Conservation (phyloP, 2,888 invertebrate species). For the Macrophya annulata region DNA sequence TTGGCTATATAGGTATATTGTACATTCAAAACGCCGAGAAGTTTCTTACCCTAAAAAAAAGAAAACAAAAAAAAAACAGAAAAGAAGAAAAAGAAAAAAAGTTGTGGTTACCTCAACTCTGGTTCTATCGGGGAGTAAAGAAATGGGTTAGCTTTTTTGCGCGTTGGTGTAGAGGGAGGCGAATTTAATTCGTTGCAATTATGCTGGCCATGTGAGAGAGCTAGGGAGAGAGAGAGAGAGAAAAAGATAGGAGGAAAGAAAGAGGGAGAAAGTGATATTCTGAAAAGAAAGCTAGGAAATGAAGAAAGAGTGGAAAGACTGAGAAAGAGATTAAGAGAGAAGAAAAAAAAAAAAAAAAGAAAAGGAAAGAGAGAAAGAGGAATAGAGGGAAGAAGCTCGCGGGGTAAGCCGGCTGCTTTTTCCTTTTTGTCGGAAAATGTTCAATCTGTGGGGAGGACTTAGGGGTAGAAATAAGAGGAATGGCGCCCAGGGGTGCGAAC, state of each 20-base stretch:
- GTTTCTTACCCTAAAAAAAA: background rate
- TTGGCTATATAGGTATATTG: background rate
- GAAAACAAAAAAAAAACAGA: background rate
- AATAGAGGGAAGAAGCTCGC: constrained; percentile 15
- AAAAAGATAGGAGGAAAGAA: background rate
- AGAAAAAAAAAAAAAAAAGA: background rate
- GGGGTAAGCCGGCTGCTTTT: constrained; percentile 61
- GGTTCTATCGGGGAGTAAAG: constrained; percentile 11
- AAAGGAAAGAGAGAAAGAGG: too few relatives aligned
- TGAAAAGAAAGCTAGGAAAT: background rate
- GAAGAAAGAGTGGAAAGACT: background rate
- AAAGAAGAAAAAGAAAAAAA: background rate
- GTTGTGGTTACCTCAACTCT: background rate
- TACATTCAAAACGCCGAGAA: background rate
- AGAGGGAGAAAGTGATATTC: too few relatives aligned
- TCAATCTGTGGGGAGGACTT: constrained; percentile 70
- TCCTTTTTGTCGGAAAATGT: constrained; percentile 64
- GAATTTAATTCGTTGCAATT: constrained; percentile 53
- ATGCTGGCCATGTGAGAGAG: constrained; percentile 22
- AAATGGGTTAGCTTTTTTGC: constrained; percentile 23
- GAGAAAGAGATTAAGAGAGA: background rate
- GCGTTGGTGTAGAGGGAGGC: background rate
- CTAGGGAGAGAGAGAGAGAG: background rate
- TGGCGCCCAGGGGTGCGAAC: constrained; percentile 75
- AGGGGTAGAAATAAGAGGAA: constrained; percentile 72